Percentiles rank a stretch among this genome's conserved stretches.
These are phyloP conservation scores for Setophaga kirtlandii DNA, from an alignment of 2,113 vertebrate genomes.

Conservation along the genomic window DNA sequence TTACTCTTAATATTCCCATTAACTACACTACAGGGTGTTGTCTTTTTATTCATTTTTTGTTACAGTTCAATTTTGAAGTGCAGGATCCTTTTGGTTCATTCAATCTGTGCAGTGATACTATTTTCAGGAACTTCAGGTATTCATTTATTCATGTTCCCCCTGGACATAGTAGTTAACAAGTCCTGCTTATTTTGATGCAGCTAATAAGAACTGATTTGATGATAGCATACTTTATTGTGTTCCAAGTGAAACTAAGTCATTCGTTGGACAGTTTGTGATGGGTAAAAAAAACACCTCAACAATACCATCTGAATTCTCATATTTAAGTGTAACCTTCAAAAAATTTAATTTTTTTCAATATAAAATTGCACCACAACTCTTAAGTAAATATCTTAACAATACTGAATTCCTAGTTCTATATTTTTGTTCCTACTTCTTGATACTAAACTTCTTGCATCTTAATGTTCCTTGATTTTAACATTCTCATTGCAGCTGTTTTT, in stretches of 20 bases:
- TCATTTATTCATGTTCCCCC: neutral
- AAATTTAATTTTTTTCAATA: neutral
- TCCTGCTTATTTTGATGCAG: neutral
- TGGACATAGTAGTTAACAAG: neutral
- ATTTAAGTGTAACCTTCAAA: constrained; percentile 53
- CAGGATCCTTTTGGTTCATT: neutral
- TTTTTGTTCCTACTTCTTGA: neutral
- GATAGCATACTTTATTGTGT: neutral
- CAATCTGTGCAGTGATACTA: neutral
- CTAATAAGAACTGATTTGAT: constrained; percentile 27
- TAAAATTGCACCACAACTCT: neutral
- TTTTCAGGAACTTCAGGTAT: neutral
- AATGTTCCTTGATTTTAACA: neutral
- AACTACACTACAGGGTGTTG: neutral
- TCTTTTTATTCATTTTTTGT: neutral
- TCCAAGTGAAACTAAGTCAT: constrained; percentile 18
- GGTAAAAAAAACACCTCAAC: constrained; percentile 40
- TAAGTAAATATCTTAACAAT: neutral
- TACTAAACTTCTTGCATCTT: neutral
- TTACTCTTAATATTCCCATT: neutral
- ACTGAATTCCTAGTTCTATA: neutral
- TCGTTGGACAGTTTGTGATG: neutral
- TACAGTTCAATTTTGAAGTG: neutral
- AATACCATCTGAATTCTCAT: constrained; percentile 31
- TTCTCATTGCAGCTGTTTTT: neutral